Conservation (phyloP, 2,888 invertebrate species). For the Metopia argyrocephala region DNA sequence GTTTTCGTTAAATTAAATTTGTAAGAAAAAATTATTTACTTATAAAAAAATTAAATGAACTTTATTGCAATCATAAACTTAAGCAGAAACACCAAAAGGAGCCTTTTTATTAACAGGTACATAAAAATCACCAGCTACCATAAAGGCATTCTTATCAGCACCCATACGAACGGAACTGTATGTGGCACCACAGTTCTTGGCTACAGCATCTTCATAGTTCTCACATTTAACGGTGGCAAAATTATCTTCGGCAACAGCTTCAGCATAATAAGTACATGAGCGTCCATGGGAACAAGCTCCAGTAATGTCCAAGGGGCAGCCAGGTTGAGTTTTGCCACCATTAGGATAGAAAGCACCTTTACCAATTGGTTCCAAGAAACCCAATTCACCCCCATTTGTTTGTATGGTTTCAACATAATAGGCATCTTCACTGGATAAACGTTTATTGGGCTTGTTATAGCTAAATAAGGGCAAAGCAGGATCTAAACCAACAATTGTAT, state of each 20-base stretch:
- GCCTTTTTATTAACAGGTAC: slow-evolving; percentile 71
- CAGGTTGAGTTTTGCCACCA: slow-evolving; percentile 80
- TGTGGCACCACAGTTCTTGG: slow-evolving; percentile 68
- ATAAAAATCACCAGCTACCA: slow-evolving; percentile 72
- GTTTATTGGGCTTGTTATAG: slow-evolving; percentile 67
- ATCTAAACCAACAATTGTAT: slow-evolving; percentile 80
- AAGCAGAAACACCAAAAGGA: slow-evolving; percentile 68
- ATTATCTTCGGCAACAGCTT: slow-evolving; percentile 74
- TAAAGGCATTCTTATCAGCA: slow-evolving; percentile 69
- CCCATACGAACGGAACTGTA: slow-evolving; percentile 73
- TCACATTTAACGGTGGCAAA: slow-evolving; percentile 71
- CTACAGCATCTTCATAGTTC: slow-evolving; percentile 72
- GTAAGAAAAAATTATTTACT: too few relatives aligned
- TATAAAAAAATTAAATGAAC: neutral
- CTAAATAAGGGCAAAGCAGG: slow-evolving; percentile 74
- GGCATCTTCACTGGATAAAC: slow-evolving; percentile 71
- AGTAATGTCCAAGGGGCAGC: slow-evolving; percentile 78
- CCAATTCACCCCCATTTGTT: slow-evolving; percentile 72
- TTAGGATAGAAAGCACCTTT: slow-evolving; percentile 81
- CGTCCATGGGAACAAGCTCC: slow-evolving; percentile 78
- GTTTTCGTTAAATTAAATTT: too few relatives aligned
- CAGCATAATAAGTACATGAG: slow-evolving; percentile 78
- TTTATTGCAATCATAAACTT: neutral
- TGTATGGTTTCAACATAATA: slow-evolving; percentile 76
- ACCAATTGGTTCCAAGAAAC: slow-evolving; percentile 75